A percentile compares a stretch with the other conserved stretches of the same genome.
Conservation (phyloP, 2,113 vertebrate genomes). For the Bufo bufo region DNA sequence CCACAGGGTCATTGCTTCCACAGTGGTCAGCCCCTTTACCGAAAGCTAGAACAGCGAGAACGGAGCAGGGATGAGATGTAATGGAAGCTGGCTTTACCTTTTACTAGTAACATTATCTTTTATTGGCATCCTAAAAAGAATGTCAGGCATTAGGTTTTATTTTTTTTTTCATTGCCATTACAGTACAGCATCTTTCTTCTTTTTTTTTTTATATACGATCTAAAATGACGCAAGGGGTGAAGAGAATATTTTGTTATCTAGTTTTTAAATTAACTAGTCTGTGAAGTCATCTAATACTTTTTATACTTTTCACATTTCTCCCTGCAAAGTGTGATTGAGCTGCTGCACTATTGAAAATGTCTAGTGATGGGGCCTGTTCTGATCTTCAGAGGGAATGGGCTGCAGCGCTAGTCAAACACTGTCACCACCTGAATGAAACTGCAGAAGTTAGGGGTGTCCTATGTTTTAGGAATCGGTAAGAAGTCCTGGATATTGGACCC, state of each 20-base stretch:
- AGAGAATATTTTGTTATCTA: slow-evolving; percentile 37
- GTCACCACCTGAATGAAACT: no score
- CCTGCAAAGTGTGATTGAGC: neutral
- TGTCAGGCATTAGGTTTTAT: slow-evolving; percentile 71
- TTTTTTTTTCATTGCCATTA: slow-evolving; percentile 62
- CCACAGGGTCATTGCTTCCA: slow-evolving; percentile 51
- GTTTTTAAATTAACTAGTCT: slow-evolving; percentile 15
- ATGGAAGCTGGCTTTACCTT: slow-evolving; percentile 72
- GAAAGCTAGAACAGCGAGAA: neutral
- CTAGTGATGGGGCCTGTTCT: no score
- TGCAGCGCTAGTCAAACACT: no score
- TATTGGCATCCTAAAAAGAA: slow-evolving; percentile 80
- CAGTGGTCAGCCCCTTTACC: slow-evolving; percentile 42
- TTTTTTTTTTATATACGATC: slow-evolving; percentile 61
- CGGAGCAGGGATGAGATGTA: slow-evolving; percentile 51
- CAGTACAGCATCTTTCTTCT: slow-evolving; percentile 39
- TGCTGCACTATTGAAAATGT: neutral
- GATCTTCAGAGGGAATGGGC: neutral
- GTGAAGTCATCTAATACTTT: slow-evolving; percentile 28
- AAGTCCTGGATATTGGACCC: no score
- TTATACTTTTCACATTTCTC: slow-evolving; percentile 30
- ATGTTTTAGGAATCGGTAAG: no score
- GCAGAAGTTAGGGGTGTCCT: no score
- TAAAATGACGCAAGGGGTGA: slow-evolving; percentile 30
- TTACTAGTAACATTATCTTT: slow-evolving; percentile 82